These are phyloP conservation scores for Egretta garzetta DNA, from an alignment of 2,113 vertebrate genomes.

Conservation along the genomic window DNA sequence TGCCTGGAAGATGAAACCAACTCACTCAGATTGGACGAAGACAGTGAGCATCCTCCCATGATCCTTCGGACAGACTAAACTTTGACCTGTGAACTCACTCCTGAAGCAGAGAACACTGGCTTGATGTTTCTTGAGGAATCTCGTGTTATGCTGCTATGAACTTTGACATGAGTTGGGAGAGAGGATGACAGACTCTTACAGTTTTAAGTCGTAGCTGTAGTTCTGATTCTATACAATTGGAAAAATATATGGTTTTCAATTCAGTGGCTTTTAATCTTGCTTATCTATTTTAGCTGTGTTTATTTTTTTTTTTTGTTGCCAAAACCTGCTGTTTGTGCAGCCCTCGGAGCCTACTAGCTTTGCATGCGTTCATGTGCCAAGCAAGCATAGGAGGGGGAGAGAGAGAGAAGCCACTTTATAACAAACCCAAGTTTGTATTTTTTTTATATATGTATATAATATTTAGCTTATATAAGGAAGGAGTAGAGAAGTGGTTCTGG, in stretches of 20 bases:
- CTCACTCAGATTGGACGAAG: constrained; percentile 89
- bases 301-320: constrained; percentile 63
- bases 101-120: constrained; percentile 72
- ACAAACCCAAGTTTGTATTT: constrained; percentile 39
- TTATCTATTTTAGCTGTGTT: constrained; percentile 75
- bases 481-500: constrained; percentile 1
- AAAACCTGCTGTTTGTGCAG: constrained; percentile 77
- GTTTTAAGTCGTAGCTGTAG: constrained; percentile 78
- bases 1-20: constrained; percentile 90
- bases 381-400: constrained; percentile 67
- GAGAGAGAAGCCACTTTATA: constrained; percentile 60
- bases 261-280: constrained; percentile 79
- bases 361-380: constrained; percentile 96
- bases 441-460: constrained; percentile 44
- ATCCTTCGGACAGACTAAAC: constrained; percentile 93
- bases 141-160: constrained; percentile 88
- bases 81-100: constrained; percentile 56
- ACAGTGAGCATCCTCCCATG: constrained; percentile 97
- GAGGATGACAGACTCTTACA: constrained; percentile 79
- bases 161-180: constrained; percentile 79
- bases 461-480: constrained; percentile 30
- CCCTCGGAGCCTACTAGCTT: constrained; percentile 82
- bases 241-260: constrained; percentile 72
- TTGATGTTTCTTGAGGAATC: constrained; percentile 73
- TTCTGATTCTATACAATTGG: constrained; percentile 72